Percentiles rank a stretch among this genome's conserved stretches.
Evolutionary conservation across 1,140 invertebrate species (phyloP).

Genomic region (Eciton burchellii): DNA sequence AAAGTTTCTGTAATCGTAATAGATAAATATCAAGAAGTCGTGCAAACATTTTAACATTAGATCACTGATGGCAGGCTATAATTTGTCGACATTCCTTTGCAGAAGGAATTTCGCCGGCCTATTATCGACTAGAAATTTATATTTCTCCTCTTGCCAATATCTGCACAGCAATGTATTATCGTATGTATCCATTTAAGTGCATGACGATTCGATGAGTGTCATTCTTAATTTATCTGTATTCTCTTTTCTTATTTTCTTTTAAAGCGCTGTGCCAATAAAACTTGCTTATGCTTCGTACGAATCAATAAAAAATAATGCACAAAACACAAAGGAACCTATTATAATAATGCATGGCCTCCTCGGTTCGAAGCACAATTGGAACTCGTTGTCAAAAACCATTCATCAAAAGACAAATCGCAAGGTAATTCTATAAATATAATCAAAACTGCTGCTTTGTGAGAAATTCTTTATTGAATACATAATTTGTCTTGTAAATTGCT

Average conservation of each 20-base stretch:
- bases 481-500: not conserved
- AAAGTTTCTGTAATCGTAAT: constrained; percentile 12
- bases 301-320: constrained; percentile 76
- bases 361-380: constrained; percentile 95
- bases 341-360: constrained; percentile 95
- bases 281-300: constrained; percentile 87
- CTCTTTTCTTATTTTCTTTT: constrained; percentile 16
- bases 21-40: not conserved
- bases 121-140: not conserved
- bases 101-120: not conserved
- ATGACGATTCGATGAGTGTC: not conserved
- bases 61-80: constrained; percentile 33
- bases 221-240: constrained; percentile 2
- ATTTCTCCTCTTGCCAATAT: constrained; percentile 32
- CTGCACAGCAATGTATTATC: not conserved
- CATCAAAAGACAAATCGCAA: constrained; percentile 88
- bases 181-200: not conserved
- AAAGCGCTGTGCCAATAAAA: constrained; percentile 83
- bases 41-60: not conserved
- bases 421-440: constrained; percentile 81
- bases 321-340: constrained; percentile 86
- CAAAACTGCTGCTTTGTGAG: constrained; percentile 14
- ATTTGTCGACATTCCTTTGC: not conserved
- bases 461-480: constrained; percentile 8
- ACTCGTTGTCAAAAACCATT: constrained; percentile 91